A percentile compares a stretch with the other conserved stretches of the same genome.
Evolutionary conservation across 2,113 vertebrate species (phyloP).

Genomic region (Hydrochoerus hydrochaeris): DNA sequence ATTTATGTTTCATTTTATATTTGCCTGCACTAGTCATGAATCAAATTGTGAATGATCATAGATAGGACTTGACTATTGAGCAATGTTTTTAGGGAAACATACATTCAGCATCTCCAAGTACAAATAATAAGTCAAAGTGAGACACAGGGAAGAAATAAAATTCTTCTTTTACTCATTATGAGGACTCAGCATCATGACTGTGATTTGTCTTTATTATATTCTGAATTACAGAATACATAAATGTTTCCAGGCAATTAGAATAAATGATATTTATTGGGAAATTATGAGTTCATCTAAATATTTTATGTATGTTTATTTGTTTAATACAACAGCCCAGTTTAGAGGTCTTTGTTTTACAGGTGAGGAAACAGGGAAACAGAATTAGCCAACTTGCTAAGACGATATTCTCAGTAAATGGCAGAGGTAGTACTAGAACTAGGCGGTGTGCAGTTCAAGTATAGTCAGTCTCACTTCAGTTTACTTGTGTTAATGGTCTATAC

Average conservation of each 20-base stretch:
- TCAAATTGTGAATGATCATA: conserved; percentile 44
- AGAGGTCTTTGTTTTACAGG: background rate
- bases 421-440: background rate
- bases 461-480: background rate
- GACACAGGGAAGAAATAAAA: background rate
- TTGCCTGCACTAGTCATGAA: background rate
- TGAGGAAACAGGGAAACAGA: background rate
- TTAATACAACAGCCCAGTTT: background rate
- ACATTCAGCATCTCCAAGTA: conserved; percentile 11
- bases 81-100: conserved; percentile 39
- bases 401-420: background rate
- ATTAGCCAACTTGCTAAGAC: background rate
- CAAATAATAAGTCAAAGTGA: background rate
- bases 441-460: background rate
- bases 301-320: background rate
- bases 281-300: background rate
- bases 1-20: conserved; percentile 32
- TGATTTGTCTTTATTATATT: background rate
- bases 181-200: background rate
- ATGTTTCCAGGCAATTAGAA: background rate
- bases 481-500: background rate
- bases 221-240: background rate
- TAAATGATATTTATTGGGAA: conserved; percentile 1
- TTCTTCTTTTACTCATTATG: background rate
- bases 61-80: background rate